Base-by-base conservation (phyloP, 1,140 invertebrate genomes). In the Portunus trituberculatus region DNA sequence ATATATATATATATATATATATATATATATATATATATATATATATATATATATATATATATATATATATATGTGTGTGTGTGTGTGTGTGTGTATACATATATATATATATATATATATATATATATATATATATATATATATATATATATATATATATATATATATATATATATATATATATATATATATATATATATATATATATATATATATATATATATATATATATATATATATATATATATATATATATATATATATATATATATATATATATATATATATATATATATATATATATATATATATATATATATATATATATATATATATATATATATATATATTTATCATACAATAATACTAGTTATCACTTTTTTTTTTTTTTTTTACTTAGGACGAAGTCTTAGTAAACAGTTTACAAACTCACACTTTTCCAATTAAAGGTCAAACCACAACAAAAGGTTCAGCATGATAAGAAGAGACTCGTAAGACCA, bases 1-100 rank as follows among this genome's bases (percentile, higher is more conserved):
- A 89, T 89, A 89, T 89, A 89, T 89, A 89, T 89, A 32, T 89
- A 89, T 89, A 32, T 89, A 89, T 89, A 89, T 89, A 89, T 89
- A 89, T 89, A 89, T 89, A 89, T 89, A 89, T 89, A 89, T 89
- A 89, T 89, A 89, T 89, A 89, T 89, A 89, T 89, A 89, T 89
- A 89, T 89, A 89, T 89, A 89, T 89, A 89, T 89, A 31, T 89
- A 29, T 89, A 89, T 8, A 31, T 46, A 89, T 89, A 31, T 46
- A 89, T 46, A 89, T 46, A 12, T 89, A 31, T 39, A 29, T 89
- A 31, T 46, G n/a, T 89, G n/a, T 6, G 46, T 31, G n/a, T 46
- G 39, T 46, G n/a, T 46, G 46, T 46, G n/a, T 46, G 46, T n/a
- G 46, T 46, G n/a, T 46, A 31, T 46, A 89, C 31, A 89, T 7